phyloP scores from a whole-genome alignment of 2,113 vertebrate genomes.

The Lepidiolamprologus cunningtoni region DNA sequence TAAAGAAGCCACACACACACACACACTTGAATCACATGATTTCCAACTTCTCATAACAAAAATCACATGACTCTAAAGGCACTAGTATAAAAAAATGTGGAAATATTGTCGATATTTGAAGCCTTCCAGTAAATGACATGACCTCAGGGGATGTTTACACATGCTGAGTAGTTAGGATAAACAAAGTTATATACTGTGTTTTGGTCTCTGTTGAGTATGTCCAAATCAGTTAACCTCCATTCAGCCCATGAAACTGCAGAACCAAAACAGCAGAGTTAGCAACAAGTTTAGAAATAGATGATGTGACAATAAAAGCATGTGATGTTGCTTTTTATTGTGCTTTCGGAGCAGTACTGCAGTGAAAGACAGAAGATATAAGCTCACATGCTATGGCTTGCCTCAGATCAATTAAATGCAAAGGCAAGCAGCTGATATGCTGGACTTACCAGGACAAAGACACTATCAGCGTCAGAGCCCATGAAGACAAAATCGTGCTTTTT shows the following conservation, averaged over 20 bases:
- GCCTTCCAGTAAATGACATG: background rate
- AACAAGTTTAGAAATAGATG: background rate
- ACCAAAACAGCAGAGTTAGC: conserved; percentile 8
- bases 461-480: background rate
- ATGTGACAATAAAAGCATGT: conserved; percentile 27
- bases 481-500: background rate
- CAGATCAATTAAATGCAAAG: background rate
- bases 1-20: background rate
- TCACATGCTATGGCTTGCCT: conserved; percentile 1
- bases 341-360: background rate
- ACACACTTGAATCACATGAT: conserved; percentile 1
- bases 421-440: background rate
- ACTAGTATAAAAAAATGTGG: background rate
- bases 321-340: conserved; percentile 39
- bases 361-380: background rate
- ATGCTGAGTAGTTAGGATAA: background rate
- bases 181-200: background rate
- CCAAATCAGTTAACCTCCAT: background rate
- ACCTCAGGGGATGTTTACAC: background rate
- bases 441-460: background rate
- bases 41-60: background rate
- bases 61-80: conserved; percentile 1
- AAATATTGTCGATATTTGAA: background rate
- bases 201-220: background rate
- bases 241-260: conserved; percentile 9